A percentile compares a stretch with the other conserved stretches of the same genome.
These are phyloP conservation scores for Parnassius glacialis DNA, from an alignment of 2,888 invertebrate genomes.

Conservation along the genomic window DNA sequence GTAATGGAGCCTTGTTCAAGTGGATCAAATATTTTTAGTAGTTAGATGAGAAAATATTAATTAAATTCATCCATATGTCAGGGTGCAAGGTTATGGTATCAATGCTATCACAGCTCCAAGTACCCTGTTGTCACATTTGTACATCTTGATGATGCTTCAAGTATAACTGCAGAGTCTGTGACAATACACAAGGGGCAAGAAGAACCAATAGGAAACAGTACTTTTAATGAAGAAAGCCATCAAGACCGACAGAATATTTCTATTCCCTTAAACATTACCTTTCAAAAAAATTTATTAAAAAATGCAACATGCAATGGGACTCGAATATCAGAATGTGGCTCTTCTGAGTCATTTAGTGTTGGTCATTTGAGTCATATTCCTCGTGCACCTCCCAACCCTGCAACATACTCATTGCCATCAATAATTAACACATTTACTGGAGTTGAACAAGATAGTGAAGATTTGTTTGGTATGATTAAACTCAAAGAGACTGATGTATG, in stretches of 20 bases:
- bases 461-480: slow-evolving; percentile 71
- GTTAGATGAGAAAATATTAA: slow-evolving; percentile 40
- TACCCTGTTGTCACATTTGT: slow-evolving; percentile 64
- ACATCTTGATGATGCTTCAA: slow-evolving; percentile 56
- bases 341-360: slow-evolving; percentile 44
- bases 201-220: slow-evolving; percentile 29
- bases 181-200: slow-evolving; percentile 1
- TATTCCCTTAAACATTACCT: slow-evolving; percentile 14
- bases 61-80: slow-evolving; percentile 52
- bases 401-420: slow-evolving; percentile 60
- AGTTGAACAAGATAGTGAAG: slow-evolving; percentile 38
- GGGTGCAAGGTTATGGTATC: slow-evolving; percentile 68
- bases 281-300: slow-evolving; percentile 4
- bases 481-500: slow-evolving; percentile 69
- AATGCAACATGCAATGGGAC: slow-evolving; percentile 1
- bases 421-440: slow-evolving; percentile 43
- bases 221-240: slow-evolving; percentile 31
- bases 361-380: slow-evolving; percentile 69
- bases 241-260: slow-evolving; percentile 31
- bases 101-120: slow-evolving; percentile 68
- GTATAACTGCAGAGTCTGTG: slow-evolving; percentile 23
- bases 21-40: slow-evolving; percentile 38
- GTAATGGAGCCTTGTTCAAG: neutral
- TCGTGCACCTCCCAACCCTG: slow-evolving; percentile 57
- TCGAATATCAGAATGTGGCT: slow-evolving; percentile 11